Evolutionary conservation across 2,113 vertebrate genomes (phyloP), one percentile per base, ranked within the genome.

Genomic region (Vulpes ferrilata): DNA sequence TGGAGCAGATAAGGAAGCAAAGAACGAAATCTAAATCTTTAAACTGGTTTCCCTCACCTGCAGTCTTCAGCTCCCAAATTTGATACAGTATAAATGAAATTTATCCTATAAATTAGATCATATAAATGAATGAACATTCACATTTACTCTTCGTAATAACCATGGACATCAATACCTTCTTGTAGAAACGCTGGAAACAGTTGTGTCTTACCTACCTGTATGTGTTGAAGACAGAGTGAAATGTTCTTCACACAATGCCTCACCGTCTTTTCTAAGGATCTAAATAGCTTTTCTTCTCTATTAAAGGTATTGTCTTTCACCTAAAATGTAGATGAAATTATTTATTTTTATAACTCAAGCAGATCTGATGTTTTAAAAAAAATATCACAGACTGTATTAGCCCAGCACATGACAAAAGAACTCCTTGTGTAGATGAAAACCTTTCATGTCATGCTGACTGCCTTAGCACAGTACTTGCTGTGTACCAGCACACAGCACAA

Each of bases 231-330:
- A 96, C 99, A 99, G 91, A 98, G 98, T 0, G 99, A 99, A 92
- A 99, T 98, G 57, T 99, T 99, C 98, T 99, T 99, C 84, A 99
- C 98, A 27, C 99, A 99, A 48, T 98, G 98, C 97, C 99, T 99
- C 88, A 99, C 99, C 0, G 99, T 99, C 98, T 99, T 99, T 98
- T 99, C 99, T 97, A 99, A 98, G 96, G 98, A 99, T 93, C 99
- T 99, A 97, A 99, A 99, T 30, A 99, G 95, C 87, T 99, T 99
- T 97, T 99, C 99, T 98, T 99, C 99, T 95, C 98, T 99, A 64
- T 99, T 99, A 97, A 99, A 99, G 27, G 98, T 99, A 98, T 98
- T 99, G 96, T 99, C 99, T 99, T 99, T 99, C 89, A 99, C 99
- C 99, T 99, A 92, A 88, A 99, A 98, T 57, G 97, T 57, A 98